phyloP scores from a whole-genome alignment of 1,140 invertebrate species.

The Eriosoma lanigerum region DNA sequence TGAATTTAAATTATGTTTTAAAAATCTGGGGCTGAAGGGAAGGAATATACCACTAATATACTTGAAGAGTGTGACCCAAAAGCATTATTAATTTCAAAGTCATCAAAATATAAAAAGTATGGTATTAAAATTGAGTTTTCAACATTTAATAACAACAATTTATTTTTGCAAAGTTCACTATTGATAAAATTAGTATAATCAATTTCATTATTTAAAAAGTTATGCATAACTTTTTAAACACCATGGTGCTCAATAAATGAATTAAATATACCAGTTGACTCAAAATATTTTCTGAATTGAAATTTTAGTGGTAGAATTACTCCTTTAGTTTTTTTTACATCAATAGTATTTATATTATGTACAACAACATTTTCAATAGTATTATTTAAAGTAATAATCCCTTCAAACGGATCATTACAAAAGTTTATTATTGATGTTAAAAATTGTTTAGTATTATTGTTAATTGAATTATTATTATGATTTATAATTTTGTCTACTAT shows the following conservation, averaged over 20 bases:
- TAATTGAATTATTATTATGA: background rate
- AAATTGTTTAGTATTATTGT: background rate
- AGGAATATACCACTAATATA: too few relatives aligned
- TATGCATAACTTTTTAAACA: too few relatives aligned
- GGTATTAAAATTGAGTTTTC: too few relatives aligned
- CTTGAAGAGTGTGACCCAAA: too few relatives aligned
- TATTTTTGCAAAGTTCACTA: too few relatives aligned
- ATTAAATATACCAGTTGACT: background rate
- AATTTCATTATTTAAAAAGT: background rate
- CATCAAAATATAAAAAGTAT: too few relatives aligned
- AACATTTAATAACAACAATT: too few relatives aligned
- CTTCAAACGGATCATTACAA: constrained; percentile 6
- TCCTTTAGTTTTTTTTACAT: constrained; percentile 12
- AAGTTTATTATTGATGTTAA: background rate
- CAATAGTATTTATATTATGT: background rate
- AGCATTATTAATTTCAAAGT: too few relatives aligned
- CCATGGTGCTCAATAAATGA: background rate
- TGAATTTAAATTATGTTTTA: too few relatives aligned
- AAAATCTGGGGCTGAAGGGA: too few relatives aligned
- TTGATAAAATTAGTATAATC: too few relatives aligned
- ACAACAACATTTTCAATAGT: constrained; percentile 1
- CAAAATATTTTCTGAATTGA: constrained; percentile 14
- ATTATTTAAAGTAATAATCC: background rate
- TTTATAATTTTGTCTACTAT: background rate
- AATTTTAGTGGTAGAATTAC: constrained; percentile 16